A percentile compares a stretch with the other conserved stretches of the same genome.
phyloP scores from a whole-genome alignment of 2,797 vertebrate species.

The Microctenopoma lineatum region DNA sequence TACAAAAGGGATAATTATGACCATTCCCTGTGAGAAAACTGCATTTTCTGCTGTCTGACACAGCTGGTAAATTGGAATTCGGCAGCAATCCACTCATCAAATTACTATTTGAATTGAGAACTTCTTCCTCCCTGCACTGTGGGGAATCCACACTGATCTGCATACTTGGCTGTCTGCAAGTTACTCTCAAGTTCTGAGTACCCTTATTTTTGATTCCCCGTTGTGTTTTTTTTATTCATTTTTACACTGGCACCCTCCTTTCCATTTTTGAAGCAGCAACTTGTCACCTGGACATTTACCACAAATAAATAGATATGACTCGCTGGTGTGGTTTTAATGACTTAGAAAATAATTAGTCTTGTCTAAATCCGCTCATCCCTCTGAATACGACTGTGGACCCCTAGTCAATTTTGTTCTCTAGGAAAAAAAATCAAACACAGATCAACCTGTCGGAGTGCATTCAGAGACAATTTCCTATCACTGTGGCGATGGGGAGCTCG shows the following conservation, averaged over 20 bases:
- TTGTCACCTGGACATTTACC: slow-evolving; percentile 27
- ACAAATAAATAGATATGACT: slow-evolving; percentile 28
- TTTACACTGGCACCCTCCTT: background rate
- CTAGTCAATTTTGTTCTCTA: slow-evolving; percentile 20
- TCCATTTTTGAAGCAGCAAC: slow-evolving; percentile 18
- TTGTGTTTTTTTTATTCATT: slow-evolving; percentile 18
- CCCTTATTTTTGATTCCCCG: slow-evolving; percentile 20
- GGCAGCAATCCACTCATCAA: slow-evolving; percentile 23
- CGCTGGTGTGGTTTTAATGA: slow-evolving; percentile 17
- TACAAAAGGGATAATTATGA: slow-evolving; percentile 43
- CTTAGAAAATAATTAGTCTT: background rate
- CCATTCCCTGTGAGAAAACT: slow-evolving; percentile 48
- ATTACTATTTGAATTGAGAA: slow-evolving; percentile 52
- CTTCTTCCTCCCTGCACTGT: slow-evolving; percentile 15
- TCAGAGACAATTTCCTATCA: slow-evolving; percentile 32
- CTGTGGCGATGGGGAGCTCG: slow-evolving; percentile 94
- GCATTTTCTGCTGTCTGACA: slow-evolving; percentile 38
- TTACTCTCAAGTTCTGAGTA: slow-evolving; percentile 24
- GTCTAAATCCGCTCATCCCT: background rate
- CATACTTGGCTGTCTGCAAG: slow-evolving; percentile 34
- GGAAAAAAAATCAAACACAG: slow-evolving; percentile 16
- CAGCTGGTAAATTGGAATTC: slow-evolving; percentile 36
- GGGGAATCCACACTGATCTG: slow-evolving; percentile 43
- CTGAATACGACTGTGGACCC: slow-evolving; percentile 32
- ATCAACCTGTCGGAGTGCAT: slow-evolving; percentile 17